Percentiles rank a stretch among this genome's conserved stretches.
Evolutionary conservation across 2,888 invertebrate species (phyloP).

Genomic region (Amblyjoppa fuscipennis): DNA sequence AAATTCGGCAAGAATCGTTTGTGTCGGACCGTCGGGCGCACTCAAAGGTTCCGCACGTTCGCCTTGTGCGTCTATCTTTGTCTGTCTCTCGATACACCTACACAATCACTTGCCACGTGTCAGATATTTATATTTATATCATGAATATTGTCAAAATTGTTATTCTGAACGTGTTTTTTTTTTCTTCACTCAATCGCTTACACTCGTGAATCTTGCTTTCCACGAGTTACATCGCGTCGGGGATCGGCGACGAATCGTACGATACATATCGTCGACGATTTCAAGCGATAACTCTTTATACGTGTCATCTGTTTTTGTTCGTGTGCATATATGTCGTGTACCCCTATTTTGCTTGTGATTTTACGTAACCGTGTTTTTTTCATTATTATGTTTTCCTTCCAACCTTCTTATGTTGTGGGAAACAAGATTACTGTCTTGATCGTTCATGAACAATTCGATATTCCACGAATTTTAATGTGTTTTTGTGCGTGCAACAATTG

Average conservation of each 20-base stretch:
- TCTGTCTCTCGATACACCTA: conserved; percentile 23
- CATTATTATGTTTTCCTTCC: conserved; percentile 15
- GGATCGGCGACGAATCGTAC: conserved; percentile 28
- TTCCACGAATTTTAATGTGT: conserved; percentile 13
- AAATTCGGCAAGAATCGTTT: conserved; percentile 42
- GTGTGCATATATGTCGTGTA: conserved; percentile 62
- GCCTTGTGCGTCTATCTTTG: conserved; percentile 31
- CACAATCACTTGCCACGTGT: conserved; percentile 16
- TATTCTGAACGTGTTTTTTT: conserved; percentile 6
- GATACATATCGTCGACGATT: conserved; percentile 29
- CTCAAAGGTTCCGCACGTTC: conserved; percentile 23
- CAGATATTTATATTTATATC: not conserved
- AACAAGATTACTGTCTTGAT: conserved; percentile 26
- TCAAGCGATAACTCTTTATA: conserved; percentile 23
- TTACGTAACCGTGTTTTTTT: not conserved
- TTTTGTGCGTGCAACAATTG: conserved; percentile 17
- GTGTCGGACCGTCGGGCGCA: conserved; percentile 32
- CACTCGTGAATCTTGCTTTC: conserved; percentile 46
- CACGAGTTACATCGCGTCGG: conserved; percentile 16
- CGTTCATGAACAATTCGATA: conserved; percentile 11
- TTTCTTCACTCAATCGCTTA: conserved; percentile 24
- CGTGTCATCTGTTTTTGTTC: conserved; percentile 34
- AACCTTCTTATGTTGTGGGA: conserved; percentile 14
- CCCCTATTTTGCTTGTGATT: conserved; percentile 40
- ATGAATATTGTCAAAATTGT: conserved; percentile 22